phyloP scores from a whole-genome alignment of 2,888 invertebrate species.

The Aphrophora alni region DNA sequence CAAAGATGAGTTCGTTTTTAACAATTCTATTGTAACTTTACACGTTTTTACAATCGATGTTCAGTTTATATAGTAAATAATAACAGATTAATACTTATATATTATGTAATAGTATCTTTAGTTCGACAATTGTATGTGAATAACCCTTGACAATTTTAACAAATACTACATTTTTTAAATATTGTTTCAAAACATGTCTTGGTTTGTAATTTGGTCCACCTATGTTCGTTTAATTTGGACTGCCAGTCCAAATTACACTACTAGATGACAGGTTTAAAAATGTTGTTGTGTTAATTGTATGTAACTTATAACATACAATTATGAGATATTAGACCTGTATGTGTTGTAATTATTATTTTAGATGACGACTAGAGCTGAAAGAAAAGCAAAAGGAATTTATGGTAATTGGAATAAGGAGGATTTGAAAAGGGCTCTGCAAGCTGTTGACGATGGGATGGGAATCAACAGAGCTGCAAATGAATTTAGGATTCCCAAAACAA shows the following conservation, averaged over 20 bases:
- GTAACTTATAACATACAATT: not conserved
- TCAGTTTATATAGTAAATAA: not conserved
- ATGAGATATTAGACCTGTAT: not conserved
- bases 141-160: not conserved
- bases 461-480: not conserved
- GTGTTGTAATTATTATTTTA: not conserved
- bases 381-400: slow-evolving; percentile 13
- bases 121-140: not conserved
- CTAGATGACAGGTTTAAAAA: not conserved
- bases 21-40: not conserved
- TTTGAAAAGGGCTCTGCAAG: not conserved
- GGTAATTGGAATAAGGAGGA: not conserved
- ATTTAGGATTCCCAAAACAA: not conserved
- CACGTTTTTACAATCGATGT: not conserved
- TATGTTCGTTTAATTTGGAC: not conserved
- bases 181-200: not conserved
- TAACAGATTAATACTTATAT: not conserved
- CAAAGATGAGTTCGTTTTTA: not conserved
- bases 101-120: not conserved
- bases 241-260: not conserved
- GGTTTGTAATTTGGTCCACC: not conserved
- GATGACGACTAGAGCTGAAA: slow-evolving; percentile 11
- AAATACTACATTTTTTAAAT: not conserved
- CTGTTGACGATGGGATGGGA: slow-evolving; percentile 7
- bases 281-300: not conserved